Evolutionary conservation across 2,797 vertebrate species (phyloP).

Genomic region (Rhyacichthys aspro): DNA sequence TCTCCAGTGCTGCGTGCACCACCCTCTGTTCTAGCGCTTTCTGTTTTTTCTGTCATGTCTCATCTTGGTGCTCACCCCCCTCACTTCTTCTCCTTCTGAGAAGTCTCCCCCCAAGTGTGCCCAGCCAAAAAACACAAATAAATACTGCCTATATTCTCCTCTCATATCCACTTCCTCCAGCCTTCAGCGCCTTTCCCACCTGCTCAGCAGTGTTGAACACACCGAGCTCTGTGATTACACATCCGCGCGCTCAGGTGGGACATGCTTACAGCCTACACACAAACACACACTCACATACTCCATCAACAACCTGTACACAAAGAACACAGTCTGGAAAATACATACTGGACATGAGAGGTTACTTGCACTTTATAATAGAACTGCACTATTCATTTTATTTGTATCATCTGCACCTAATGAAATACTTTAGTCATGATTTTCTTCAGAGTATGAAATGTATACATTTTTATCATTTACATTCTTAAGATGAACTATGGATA

Average conservation of each 20-base stretch:
- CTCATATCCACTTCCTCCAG: constrained; percentile 30
- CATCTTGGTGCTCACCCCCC: constrained; percentile 25
- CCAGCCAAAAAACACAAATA: constrained; percentile 37
- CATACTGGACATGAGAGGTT: neutral
- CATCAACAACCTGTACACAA: neutral
- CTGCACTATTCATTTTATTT: too few relatives aligned
- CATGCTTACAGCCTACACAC: constrained; percentile 14
- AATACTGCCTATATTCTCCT: constrained; percentile 27
- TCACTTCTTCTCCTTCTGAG: constrained; percentile 19
- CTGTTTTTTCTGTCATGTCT: constrained; percentile 29
- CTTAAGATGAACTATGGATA: too few relatives aligned
- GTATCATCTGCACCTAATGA: too few relatives aligned
- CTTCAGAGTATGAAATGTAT: neutral
- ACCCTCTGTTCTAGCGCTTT: constrained; percentile 16
- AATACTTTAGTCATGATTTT: too few relatives aligned
- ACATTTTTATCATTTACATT: neutral
- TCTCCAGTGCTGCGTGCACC: constrained; percentile 11
- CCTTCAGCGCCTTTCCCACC: constrained; percentile 26
- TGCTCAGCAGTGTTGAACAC: constrained; percentile 31
- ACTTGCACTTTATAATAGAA: too few relatives aligned
- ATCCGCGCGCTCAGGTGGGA: constrained; percentile 24
- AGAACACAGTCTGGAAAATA: neutral
- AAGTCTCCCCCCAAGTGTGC: constrained; percentile 20
- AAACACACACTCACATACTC: neutral
- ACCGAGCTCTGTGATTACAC: constrained; percentile 53